Conservation (phyloP, 2,797 vertebrate genomes). For the Mus minutoides region DNA sequence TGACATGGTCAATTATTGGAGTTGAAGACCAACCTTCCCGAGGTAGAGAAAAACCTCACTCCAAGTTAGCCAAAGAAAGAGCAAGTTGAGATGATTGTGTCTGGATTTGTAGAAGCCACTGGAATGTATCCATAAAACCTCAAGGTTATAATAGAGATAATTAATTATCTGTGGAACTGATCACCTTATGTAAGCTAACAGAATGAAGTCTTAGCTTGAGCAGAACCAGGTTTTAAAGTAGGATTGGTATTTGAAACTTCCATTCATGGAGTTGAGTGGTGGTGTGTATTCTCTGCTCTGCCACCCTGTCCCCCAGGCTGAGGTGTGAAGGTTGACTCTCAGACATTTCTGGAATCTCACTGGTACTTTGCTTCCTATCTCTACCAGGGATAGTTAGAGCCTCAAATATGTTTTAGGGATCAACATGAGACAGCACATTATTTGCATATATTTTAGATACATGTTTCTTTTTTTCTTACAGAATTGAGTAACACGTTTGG, state of each 20-base stretch:
- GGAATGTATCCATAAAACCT: neutral
- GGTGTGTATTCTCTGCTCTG: accelerated
- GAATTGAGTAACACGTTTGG: neutral
- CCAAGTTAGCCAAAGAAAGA: neutral
- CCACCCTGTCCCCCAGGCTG: neutral
- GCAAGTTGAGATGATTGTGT: neutral
- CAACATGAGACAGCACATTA: neutral
- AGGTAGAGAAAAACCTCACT: neutral
- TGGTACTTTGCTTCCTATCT: neutral
- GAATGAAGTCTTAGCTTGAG: neutral
- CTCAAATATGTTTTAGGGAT: neutral
- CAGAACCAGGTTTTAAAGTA: neutral
- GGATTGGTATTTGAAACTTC: neutral
- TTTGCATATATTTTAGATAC: neutral
- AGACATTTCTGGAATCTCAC: neutral
- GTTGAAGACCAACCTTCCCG: neutral
- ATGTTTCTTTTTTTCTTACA: neutral
- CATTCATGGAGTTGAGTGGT: neutral
- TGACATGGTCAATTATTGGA: neutral
- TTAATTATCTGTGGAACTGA: neutral
- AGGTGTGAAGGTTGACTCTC: neutral
- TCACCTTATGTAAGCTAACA: neutral
- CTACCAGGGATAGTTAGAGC: neutral
- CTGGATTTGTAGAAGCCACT: neutral
- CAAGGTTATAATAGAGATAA: neutral